Base-by-base conservation (phyloP, 2,113 vertebrate species). In the Trematocara stigmaticum region DNA sequence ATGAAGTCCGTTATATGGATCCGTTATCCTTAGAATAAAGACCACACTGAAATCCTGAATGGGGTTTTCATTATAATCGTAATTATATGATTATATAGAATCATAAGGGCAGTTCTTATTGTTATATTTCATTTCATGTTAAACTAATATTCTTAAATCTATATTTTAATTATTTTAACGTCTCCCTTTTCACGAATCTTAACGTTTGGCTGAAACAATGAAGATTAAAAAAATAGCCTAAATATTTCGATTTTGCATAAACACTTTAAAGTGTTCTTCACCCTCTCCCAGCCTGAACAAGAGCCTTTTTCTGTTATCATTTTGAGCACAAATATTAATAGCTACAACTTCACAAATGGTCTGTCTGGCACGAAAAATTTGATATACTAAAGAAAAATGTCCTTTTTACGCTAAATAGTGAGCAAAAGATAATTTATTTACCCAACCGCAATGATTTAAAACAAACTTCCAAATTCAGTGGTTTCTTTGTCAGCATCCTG, bases 1-100 rank as follows among this genome's bases (percentile, higher is more conserved):
- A 78, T 38, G 66, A 79, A 20, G 42, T 31, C 84, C 76, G 90
- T 76, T 76, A 66, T 2, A 5, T 26, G 11, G 47, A 34, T 52
- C 88, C 84, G 86, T 90, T 91, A 91, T 83, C 78, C 85, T 87
- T 10, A 85, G 80, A 92, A 92, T 92, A 89, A 91, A 92, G 81
- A 76, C 74, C 9, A n/a, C 47, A 38, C 5, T 15, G 20, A 15
- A 61, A 52, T 8, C 23, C 2, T 23, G 15, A 9, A n/a, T 23
- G 38, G 8, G 1, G 0, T 23, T 74, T 26, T 59, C 16, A 20
- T 78, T 47, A 1, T 7, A 6, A 57, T 0, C 16, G 2, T 38
- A n/a, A 64, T 3, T 61, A 64, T 35, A 64, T 20, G 5, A 84
- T 18, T 26, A 31, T 18, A 49, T 29, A 47, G 10, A 76, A 49